phyloP scores from a whole-genome alignment of 2,888 invertebrate species.

The Cabera pusaria region DNA sequence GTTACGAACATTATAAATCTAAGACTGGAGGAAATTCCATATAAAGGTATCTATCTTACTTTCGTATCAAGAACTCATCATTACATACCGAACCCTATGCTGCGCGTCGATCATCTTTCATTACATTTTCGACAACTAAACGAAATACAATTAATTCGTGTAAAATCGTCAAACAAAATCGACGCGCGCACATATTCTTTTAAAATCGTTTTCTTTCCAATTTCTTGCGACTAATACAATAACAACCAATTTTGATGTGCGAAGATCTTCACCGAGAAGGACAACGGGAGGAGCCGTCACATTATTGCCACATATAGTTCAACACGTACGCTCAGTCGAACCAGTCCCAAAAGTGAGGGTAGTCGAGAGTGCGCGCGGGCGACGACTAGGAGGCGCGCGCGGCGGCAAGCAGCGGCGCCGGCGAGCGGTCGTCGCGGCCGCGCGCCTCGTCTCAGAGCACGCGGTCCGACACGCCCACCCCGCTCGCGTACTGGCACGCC shows the following conservation, averaged over 20 bases:
- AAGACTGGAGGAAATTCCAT: conserved; percentile 13
- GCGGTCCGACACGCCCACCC: conserved; percentile 84
- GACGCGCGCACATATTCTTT: background rate
- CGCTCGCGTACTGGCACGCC: conserved; percentile 90
- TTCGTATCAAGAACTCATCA: conserved; percentile 3
- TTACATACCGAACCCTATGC: background rate
- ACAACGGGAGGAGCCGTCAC: background rate
- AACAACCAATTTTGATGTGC: conserved; percentile 7
- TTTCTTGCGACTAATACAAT: no score
- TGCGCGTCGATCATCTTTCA: background rate
- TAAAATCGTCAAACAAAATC: conserved; percentile 1
- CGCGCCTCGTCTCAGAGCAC: conserved; percentile 90
- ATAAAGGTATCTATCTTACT: conserved; percentile 6
- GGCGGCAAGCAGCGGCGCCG: conserved; percentile 59
- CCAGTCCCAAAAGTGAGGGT: conserved; percentile 75
- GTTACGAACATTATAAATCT: conserved; percentile 45
- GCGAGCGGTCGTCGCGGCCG: conserved; percentile 82
- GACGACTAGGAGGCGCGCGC: conserved; percentile 71
- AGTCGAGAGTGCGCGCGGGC: conserved; percentile 53
- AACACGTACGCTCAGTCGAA: conserved; percentile 59
- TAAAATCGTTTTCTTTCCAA: no score
- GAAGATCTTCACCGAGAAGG: conserved; percentile 5
- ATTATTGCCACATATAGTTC: conserved; percentile 25
- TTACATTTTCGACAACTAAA: background rate
- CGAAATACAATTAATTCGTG: background rate